phyloP scores from a whole-genome alignment of 2,888 invertebrate species.

The Pogonocherus hispidulus region DNA sequence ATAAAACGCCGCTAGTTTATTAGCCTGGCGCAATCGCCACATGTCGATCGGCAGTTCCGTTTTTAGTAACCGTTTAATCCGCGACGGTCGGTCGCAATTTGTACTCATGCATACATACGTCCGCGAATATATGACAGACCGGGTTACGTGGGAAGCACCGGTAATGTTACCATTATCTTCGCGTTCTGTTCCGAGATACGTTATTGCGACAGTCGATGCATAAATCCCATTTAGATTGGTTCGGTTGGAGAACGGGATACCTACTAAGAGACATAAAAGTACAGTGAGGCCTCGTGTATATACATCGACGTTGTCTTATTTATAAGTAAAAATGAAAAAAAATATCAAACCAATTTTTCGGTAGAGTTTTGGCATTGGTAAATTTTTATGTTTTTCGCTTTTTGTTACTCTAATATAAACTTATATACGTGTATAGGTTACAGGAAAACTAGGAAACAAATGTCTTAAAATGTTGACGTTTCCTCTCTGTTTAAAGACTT shows the following conservation, averaged over 20 bases:
- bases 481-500: too few relatives aligned
- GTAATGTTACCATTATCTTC: conserved; percentile 20
- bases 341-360: too few relatives aligned
- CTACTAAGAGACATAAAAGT: too few relatives aligned
- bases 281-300: too few relatives aligned
- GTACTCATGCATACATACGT: conserved; percentile 18
- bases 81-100: conserved; percentile 35
- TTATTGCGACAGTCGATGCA: neutral
- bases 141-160: conserved; percentile 29
- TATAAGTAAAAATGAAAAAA: too few relatives aligned
- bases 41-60: conserved; percentile 34
- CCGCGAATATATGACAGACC: conserved; percentile 33
- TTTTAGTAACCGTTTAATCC: conserved; percentile 33
- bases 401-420: too few relatives aligned
- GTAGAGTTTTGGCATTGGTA: too few relatives aligned
- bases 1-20: conserved; percentile 32
- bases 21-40: conserved; percentile 23
- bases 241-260: neutral
- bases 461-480: too few relatives aligned
- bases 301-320: too few relatives aligned
- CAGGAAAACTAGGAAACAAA: too few relatives aligned
- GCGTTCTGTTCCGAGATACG: neutral
- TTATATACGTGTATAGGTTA: too few relatives aligned
- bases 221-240: neutral
- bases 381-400: too few relatives aligned